Percentiles rank a stretch among this genome's conserved stretches.
Conservation (phyloP, 2,888 invertebrate genomes). For the Macrophya annulata region DNA sequence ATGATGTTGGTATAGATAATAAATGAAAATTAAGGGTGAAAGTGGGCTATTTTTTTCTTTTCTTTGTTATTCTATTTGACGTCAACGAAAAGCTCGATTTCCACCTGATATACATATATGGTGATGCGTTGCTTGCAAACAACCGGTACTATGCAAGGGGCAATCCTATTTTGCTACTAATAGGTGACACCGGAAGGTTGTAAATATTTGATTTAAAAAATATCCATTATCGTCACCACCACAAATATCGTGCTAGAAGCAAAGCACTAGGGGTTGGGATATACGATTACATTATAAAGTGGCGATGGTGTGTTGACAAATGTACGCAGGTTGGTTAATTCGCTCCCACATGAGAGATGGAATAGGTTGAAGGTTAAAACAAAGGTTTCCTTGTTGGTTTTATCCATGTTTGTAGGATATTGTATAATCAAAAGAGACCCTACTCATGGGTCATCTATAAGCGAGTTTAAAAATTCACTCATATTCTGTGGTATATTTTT, state of each 20-base stretch:
- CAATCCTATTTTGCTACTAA: slow-evolving; percentile 52
- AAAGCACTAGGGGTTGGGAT: slow-evolving; percentile 10
- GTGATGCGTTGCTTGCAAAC: slow-evolving; percentile 39
- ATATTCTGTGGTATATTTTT: neutral
- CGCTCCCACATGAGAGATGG: neutral
- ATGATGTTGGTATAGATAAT: neutral
- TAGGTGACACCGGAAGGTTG: slow-evolving; percentile 38
- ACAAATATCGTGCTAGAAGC: neutral
- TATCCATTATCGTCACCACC: slow-evolving; percentile 51
- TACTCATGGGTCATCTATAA: neutral
- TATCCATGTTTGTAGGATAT: neutral
- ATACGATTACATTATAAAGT: slow-evolving; percentile 61
- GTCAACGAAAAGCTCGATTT: neutral
- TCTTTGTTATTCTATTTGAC: neutral
- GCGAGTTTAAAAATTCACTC: neutral
- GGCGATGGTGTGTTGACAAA: slow-evolving; percentile 60
- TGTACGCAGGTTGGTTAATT: slow-evolving; percentile 19
- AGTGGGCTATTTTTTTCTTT: neutral
- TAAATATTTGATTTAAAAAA: slow-evolving; percentile 55
- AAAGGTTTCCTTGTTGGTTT: neutral
- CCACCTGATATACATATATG: slow-evolving; percentile 12
- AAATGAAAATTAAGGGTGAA: neutral
- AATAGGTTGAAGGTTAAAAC: slow-evolving; percentile 43
- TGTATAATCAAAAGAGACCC: neutral
- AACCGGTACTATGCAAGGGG: slow-evolving; percentile 39